Evolutionary conservation across 2,888 invertebrate species (phyloP).

Genomic region (Drosophila cracens): DNA sequence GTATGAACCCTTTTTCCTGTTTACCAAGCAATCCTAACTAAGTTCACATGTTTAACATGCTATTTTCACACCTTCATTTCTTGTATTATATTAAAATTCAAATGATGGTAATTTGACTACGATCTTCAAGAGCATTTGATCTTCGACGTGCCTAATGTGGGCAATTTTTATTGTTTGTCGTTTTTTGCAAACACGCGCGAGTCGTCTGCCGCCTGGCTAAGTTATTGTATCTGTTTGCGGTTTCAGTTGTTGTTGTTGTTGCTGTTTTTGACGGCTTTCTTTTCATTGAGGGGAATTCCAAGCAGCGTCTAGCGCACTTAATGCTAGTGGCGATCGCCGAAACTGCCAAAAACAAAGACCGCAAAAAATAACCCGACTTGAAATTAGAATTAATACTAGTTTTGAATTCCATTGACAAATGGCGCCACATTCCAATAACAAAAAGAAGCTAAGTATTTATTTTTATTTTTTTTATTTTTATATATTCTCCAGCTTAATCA

Average conservation of each 20-base stretch:
- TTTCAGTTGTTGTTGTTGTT: slow-evolving; percentile 29
- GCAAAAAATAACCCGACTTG: slow-evolving; percentile 17
- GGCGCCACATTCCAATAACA: slow-evolving; percentile 45
- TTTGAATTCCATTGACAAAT: slow-evolving; percentile 60
- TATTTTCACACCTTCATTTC: not conserved
- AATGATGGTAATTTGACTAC: not conserved
- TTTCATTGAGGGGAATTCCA: slow-evolving; percentile 70
- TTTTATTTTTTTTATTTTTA: slow-evolving; percentile 4
- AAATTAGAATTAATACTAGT: slow-evolving; percentile 63
- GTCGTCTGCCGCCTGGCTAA: slow-evolving; percentile 45
- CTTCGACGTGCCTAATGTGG: not conserved
- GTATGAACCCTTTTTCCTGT: not conserved
- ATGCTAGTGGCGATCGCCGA: slow-evolving; percentile 28
- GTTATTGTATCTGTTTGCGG: slow-evolving; percentile 29
- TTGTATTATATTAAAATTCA: not conserved
- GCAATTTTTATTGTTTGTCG: not conserved
- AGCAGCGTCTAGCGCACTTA: slow-evolving; percentile 50
- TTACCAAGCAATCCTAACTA: not conserved
- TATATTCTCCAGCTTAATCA: slow-evolving; percentile 9
- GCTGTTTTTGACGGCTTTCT: slow-evolving; percentile 60
- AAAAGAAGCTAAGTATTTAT: not conserved
- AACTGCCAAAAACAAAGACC: slow-evolving; percentile 17
- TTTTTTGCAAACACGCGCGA: slow-evolving; percentile 58
- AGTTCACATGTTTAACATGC: not conserved
- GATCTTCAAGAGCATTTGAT: not conserved